Conservation (phyloP, 2,797 vertebrate species). For the Garrulus glandarius region DNA sequence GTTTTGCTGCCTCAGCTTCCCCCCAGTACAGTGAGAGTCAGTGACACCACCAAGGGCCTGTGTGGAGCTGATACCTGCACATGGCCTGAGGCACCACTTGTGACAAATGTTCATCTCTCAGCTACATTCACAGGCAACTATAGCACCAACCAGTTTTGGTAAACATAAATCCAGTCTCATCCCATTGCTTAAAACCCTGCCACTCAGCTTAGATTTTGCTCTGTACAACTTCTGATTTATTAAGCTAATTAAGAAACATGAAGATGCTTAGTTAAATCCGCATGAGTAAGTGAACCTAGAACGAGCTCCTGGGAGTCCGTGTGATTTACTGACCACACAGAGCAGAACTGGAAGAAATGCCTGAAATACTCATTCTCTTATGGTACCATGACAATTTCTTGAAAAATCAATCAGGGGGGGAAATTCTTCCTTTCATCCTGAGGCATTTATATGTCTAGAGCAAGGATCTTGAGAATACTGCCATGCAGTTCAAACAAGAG, state of each 20-base stretch:
- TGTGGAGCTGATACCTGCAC: rapidly evolving
- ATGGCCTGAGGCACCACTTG: rapidly evolving
- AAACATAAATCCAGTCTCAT: not conserved
- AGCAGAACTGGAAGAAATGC: not conserved
- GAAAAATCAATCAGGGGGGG: not conserved
- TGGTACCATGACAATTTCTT: not conserved
- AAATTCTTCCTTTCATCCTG: not conserved
- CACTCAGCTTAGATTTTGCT: not conserved
- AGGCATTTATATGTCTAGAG: not conserved
- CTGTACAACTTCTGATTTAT: not conserved
- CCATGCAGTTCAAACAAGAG: not conserved
- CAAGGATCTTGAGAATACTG: not conserved
- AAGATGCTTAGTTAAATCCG: not conserved
- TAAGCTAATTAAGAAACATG: not conserved
- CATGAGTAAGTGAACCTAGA: not conserved
- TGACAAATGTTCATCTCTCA: not conserved
- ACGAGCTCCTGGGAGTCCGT: not conserved
- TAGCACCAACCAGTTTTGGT: not conserved
- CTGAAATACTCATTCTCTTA: not conserved
- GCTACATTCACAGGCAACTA: not conserved
- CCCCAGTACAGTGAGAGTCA: not conserved
- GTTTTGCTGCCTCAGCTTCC: not conserved
- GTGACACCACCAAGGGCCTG: not conserved
- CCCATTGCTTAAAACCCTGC: not conserved
- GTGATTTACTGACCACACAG: not conserved